Evolutionary conservation across 2,113 vertebrate genomes (phyloP).

Genomic region (Cyanoramphus novaezelandiae): DNA sequence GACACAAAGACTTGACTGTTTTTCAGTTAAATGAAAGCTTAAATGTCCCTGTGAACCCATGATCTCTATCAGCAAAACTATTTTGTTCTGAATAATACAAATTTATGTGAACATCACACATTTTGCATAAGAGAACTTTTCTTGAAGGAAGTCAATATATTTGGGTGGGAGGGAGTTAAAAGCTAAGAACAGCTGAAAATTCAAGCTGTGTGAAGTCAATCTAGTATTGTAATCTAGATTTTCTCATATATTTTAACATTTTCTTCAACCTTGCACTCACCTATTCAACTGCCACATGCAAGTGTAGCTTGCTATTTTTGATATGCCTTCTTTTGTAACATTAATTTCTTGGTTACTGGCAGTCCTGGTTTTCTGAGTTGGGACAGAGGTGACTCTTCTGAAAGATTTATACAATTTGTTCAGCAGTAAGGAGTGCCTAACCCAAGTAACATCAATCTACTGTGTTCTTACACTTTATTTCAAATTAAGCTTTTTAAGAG

Average conservation of each 20-base stretch:
- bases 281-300: conserved; percentile 71
- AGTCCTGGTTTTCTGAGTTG: conserved; percentile 69
- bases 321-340: conserved; percentile 42
- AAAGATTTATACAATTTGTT: conserved; percentile 47
- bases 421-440: conserved; percentile 65
- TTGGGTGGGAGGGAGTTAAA: conserved; percentile 56
- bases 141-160: conserved; percentile 58
- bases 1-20: conserved; percentile 83
- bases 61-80: conserved; percentile 82
- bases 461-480: conserved; percentile 66
- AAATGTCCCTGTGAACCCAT: conserved; percentile 84
- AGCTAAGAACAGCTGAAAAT: conserved; percentile 66
- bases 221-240: conserved; percentile 63
- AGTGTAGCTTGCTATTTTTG: conserved; percentile 72
- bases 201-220: conserved; percentile 61
- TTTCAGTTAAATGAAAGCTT: conserved; percentile 83
- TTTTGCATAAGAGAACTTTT: conserved; percentile 66
- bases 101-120: conserved; percentile 69
- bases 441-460: conserved; percentile 46
- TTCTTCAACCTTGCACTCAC: conserved; percentile 59
- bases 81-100: conserved; percentile 76
- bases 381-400: conserved; percentile 9
- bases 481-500: conserved; percentile 45
- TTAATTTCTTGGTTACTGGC: conserved; percentile 59
- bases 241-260: conserved; percentile 48